phyloP scores from a whole-genome alignment of 1,140 invertebrate genomes.

The Leptopilina boulardi region DNA sequence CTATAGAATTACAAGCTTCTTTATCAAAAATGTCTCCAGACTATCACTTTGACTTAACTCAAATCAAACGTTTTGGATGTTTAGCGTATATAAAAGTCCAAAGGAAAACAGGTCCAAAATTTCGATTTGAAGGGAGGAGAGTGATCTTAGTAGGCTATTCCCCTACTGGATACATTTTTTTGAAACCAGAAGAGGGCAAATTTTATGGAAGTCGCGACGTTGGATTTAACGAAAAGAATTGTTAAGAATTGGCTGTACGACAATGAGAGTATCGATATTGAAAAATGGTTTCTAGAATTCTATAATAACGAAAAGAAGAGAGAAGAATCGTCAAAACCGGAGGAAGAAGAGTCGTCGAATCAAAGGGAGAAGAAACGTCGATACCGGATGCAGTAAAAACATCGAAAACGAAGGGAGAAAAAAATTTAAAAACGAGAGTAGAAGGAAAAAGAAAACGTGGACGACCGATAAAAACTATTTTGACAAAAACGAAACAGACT shows the following conservation, averaged over 20 bases:
- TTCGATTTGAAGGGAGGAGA: not conserved
- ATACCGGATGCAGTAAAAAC: constrained; percentile 37
- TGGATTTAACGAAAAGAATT: constrained; percentile 28
- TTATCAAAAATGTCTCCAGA: constrained; percentile 39
- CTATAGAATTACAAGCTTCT: constrained; percentile 44
- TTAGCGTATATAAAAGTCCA: constrained; percentile 26
- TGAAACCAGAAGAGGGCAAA: constrained; percentile 15
- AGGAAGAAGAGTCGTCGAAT: constrained; percentile 23
- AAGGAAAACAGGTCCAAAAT: not conserved
- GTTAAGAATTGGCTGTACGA: not conserved
- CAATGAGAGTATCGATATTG: not conserved
- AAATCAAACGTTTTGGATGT: constrained; percentile 19
- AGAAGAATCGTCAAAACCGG: constrained; percentile 18
- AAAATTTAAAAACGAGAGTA: constrained; percentile 25
- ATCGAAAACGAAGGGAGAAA: constrained; percentile 16
- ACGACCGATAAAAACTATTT: constrained; percentile 37
- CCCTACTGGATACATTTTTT: constrained; percentile 46
- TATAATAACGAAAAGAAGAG: constrained; percentile 13
- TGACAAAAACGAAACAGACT: constrained; percentile 20
- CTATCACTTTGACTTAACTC: constrained; percentile 29
- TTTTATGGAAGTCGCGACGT: not conserved
- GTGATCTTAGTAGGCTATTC: constrained; percentile 46
- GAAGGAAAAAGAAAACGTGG: constrained; percentile 37
- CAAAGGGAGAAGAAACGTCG: not conserved
- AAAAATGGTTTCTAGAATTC: not conserved